Evolutionary conservation across 2,113 vertebrate genomes (phyloP).

Genomic region (Pygoscelis adeliae): DNA sequence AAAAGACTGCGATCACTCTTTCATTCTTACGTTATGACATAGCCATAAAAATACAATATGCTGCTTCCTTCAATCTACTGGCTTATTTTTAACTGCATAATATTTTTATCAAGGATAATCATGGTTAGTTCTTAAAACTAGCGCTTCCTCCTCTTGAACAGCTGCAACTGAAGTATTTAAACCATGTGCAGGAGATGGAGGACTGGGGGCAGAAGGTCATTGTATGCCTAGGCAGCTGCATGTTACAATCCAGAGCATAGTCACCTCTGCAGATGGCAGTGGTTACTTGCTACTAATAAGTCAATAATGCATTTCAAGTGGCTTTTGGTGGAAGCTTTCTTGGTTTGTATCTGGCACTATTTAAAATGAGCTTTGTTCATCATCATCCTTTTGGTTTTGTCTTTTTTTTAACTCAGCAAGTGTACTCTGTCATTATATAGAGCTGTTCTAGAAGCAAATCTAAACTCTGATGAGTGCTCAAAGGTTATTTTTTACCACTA

Average conservation of each 20-base stretch:
- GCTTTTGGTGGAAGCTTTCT: not conserved
- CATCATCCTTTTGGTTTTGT: not conserved
- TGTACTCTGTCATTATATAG: not conserved
- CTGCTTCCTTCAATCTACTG: not conserved
- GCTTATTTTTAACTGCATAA: not conserved
- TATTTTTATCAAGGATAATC: not conserved
- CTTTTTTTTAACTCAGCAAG: not conserved
- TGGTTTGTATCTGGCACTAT: not conserved
- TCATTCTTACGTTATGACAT: accelerated
- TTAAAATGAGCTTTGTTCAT: not conserved
- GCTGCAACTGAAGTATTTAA: not conserved
- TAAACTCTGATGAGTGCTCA: not conserved
- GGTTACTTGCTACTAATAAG: not conserved
- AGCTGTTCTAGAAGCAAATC: not conserved
- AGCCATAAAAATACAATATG: not conserved
- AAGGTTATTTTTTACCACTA: not conserved
- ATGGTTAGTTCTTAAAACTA: not conserved
- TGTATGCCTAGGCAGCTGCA: not conserved
- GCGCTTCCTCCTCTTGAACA: not conserved
- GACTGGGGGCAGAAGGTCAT: not conserved
- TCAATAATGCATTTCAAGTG: not conserved
- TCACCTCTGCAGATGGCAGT: not conserved
- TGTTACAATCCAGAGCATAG: not conserved
- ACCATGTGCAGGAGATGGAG: not conserved
- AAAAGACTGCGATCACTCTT: not conserved